These are phyloP conservation scores for Pangasius sanitwongsei DNA, from an alignment of 2,797 vertebrate species.

Conservation along the genomic window DNA sequence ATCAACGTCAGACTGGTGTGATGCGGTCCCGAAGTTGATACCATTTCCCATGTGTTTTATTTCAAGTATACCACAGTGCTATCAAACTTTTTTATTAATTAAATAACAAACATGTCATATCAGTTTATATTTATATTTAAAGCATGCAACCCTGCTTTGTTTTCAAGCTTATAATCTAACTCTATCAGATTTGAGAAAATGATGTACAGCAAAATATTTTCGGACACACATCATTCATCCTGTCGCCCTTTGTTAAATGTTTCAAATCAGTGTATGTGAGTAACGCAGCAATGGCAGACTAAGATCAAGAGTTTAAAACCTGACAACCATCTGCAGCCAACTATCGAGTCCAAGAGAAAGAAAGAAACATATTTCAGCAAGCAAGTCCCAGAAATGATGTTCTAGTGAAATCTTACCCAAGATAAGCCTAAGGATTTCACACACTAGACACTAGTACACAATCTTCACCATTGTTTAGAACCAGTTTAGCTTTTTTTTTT, in stretches of 20 bases:
- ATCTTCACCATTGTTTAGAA: not conserved
- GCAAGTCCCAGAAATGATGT: not conserved
- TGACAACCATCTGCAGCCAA: not conserved
- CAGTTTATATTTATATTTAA: not conserved
- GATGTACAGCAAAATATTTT: not conserved
- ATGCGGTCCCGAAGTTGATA: not conserved
- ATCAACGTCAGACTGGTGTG: not conserved
- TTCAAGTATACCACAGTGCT: not conserved
- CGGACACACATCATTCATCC: not conserved
- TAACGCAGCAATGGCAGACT: not conserved
- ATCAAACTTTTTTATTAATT: not conserved
- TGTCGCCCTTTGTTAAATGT: not conserved
- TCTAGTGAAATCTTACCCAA: not conserved
- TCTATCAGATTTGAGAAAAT: not conserved
- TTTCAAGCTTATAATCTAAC: not conserved
- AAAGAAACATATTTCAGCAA: not conserved
- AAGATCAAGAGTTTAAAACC: not conserved
- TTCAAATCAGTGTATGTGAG: not conserved
- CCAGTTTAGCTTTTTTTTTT: not conserved
- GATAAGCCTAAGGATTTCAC: not conserved
- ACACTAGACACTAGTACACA: not conserved
- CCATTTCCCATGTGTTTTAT: not conserved
- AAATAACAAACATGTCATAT: not conserved
- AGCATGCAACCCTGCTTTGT: not conserved
- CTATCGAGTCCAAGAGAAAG: not conserved